Evolutionary conservation across 1,140 invertebrate genomes (phyloP), one percentile per base, ranked within the genome.

Genomic region (Plectrocnemia conspersa): DNA sequence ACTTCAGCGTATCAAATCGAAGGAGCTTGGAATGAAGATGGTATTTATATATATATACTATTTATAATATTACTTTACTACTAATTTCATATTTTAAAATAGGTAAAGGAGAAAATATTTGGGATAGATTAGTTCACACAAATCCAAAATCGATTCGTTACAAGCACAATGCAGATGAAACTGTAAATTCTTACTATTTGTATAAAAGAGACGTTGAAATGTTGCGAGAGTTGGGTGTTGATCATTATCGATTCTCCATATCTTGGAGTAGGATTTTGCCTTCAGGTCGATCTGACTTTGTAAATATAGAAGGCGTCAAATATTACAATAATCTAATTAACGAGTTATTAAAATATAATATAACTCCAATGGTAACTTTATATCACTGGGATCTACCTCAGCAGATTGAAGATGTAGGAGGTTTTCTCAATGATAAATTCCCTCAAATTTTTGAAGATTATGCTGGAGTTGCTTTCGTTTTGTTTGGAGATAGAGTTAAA

Each of bases 171-270:
- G 79, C 74, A 2, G 77, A 81, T 54, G 54, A 79, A 7, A 78
- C 79, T 18, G 74, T 73, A 52, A 74, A 81, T 64, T 77, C 76
- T 22, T 82, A 80, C 57, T 67, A 80, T 61, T 68, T 75, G 32
- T 78, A 75, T 65, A 64, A 72, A 59, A 65, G 73, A 55, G 80
- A 82, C 60, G 67, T 81, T 0, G 59, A 70, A 49, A 64, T 76
- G 9, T 62, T 74, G 3, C 67, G 68, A 21, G 62, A 71, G 13
- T 41, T 77, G 2, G 70, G 75, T n/a, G 71, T 79, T 1, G 63
- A 75, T 40, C 70, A 74, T 22, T 85, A 85, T 63, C 71, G 83
- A 15, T 82, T 85, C 63, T 85, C 83, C 0, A 65, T 85, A 52
- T 77, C 80, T 0, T 85, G 83, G 82, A 54, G 81, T 0, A 63